Percentiles rank a stretch among this genome's conserved stretches.
Conservation (phyloP, 2,888 invertebrate genomes). For the Amblyjoppa fuscipennis region DNA sequence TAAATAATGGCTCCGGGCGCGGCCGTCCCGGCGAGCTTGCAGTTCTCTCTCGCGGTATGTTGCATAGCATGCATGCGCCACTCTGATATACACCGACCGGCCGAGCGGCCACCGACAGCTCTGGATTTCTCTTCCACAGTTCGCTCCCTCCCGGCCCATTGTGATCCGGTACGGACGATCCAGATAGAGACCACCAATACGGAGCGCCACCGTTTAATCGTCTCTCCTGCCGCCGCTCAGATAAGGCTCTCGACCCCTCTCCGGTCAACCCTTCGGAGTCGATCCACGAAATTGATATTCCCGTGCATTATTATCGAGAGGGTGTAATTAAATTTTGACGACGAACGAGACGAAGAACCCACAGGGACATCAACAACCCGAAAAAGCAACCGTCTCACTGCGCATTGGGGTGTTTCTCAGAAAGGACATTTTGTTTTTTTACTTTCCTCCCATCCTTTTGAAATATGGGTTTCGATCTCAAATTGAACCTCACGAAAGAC, state of each 20-base stretch:
- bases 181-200: not conserved
- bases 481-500: no score
- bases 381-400: not conserved
- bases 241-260: conserved; percentile 55
- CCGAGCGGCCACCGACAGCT: conserved; percentile 36
- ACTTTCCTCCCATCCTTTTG: no score
- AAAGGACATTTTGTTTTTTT: no score
- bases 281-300: conserved; percentile 67
- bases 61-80: conserved; percentile 43
- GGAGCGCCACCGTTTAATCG: conserved; percentile 57
- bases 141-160: conserved; percentile 1
- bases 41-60: conserved; percentile 13
- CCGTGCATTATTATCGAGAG: not conserved
- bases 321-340: conserved; percentile 39
- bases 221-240: conserved; percentile 45
- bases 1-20: conserved; percentile 71
- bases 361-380: not conserved
- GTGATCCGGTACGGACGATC: not conserved
- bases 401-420: no score
- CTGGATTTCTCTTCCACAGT: conserved; percentile 21
- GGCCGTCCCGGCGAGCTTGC: conserved; percentile 10
- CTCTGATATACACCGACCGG: conserved; percentile 49
- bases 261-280: conserved; percentile 48
- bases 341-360: conserved; percentile 1
- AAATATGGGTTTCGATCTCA: no score